Evolutionary conservation across 2,113 vertebrate genomes (phyloP), one percentile per base, ranked within the genome.

Genomic region (Melanerpes formicivorus): DNA sequence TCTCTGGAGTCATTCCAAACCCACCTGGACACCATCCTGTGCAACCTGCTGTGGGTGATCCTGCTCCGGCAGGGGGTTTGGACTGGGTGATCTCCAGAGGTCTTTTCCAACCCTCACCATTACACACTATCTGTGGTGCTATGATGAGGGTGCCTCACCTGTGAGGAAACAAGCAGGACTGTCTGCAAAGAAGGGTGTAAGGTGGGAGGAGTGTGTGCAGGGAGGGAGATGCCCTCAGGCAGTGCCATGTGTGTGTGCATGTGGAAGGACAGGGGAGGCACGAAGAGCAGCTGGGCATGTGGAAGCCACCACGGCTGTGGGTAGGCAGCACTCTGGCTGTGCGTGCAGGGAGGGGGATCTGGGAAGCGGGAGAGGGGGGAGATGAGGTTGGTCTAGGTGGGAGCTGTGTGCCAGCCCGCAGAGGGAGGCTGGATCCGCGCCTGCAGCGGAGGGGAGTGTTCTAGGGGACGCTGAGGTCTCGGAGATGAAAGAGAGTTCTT

Each of bases 301-400:
- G 80, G 72, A 63, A 69, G 55, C 64, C 7, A 2, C 82, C 81
- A 5, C 11, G 21, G 44, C 83, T 19, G 69, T 5, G 48, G 14
- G 83, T 74, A n/a, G 91, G 93, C 92, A 95, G 80, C 69, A 3
- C 69, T 54, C 9, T 5, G 34, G 71, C 83, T 64, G 71, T 5
- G 3, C 15, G 63, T 46, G 58, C 6, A 0, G 70, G 32, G 71
- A 72, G 59, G 52, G 22, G 58, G 59, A 3, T 27, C 34, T 46
- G n/a, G 60, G 77, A 44, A 11, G 21, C 19, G 48, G 10, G 10
- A 21, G 48, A 19, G 55, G 19, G 79, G 44, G 21, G 42, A 73
- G 37, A 30, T 4, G 37, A 72, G 72, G 5, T 2, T 0, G 10
- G 4, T 18, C 9, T 52, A 0, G 0, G 22, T 21, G 67, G 75